Conservation (phyloP, 2,113 vertebrate species). For the Sphyrna mokarran region DNA sequence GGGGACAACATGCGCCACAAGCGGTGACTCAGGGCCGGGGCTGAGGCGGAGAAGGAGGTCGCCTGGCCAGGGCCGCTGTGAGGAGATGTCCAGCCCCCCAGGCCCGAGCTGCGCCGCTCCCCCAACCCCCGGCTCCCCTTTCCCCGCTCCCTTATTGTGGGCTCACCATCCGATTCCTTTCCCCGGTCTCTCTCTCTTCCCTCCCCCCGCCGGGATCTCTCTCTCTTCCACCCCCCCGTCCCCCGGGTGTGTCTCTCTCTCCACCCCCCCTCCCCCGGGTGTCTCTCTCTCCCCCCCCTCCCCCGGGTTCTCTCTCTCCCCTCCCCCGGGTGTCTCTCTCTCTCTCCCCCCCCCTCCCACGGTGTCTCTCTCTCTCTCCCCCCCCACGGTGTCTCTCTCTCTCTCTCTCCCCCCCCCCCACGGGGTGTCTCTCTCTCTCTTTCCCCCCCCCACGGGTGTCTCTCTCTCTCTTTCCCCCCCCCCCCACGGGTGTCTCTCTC, state of each 20-base stretch:
- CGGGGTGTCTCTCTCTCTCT: not conserved
- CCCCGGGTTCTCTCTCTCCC: too few species aligned
- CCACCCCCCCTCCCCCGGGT: not conserved
- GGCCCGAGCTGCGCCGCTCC: not conserved
- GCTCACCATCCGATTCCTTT: too few species aligned
- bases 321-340: too few species aligned
- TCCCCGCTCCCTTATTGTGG: too few species aligned
- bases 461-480: not conserved
- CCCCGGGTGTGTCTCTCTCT: not conserved
- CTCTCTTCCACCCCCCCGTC: not conserved
- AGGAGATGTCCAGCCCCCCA: not conserved
- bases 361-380: not conserved
- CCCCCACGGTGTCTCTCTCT: not conserved
- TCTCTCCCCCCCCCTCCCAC: too few species aligned
- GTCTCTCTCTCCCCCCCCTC: too few species aligned
- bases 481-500: too few species aligned
- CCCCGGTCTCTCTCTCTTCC: not conserved
- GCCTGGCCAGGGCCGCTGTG: too few species aligned
- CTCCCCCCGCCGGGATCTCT: not conserved
- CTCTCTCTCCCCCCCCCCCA: too few species aligned
- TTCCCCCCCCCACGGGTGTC: too few species aligned
- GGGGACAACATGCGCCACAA: not conserved
- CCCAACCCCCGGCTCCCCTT: not conserved
- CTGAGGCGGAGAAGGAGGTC: not conserved
- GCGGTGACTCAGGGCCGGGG: not conserved